Percentiles rank a stretch among this genome's conserved stretches.
Conservation (phyloP, 2,113 vertebrate species). For the Agelaius tricolor region DNA sequence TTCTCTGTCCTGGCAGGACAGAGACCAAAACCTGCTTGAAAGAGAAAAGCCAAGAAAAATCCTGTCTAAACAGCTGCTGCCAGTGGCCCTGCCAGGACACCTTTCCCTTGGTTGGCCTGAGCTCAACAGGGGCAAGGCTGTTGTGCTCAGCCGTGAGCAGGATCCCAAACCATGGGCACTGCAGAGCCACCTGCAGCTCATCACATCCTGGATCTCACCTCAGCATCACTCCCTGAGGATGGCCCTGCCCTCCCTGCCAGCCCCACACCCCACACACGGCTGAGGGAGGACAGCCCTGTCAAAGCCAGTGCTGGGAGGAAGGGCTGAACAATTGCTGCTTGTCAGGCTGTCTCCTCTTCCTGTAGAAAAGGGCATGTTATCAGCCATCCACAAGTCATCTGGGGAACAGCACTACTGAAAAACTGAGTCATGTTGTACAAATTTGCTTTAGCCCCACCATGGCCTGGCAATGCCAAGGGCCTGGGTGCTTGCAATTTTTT, state of each 20-base stretch:
- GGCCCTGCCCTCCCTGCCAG: background rate
- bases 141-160: background rate
- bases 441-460: background rate
- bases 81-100: background rate
- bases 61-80: background rate
- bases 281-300: accelerated
- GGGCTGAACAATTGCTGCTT: background rate
- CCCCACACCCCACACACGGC: accelerated
- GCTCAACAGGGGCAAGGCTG: background rate
- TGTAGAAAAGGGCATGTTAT: background rate
- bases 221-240: background rate
- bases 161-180: accelerated
- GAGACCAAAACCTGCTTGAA: background rate
- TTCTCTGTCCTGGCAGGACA: background rate
- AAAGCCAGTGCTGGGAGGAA: background rate
- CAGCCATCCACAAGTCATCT: background rate
- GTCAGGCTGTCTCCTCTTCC: background rate
- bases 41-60: background rate
- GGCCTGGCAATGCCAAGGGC: background rate
- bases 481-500: background rate
- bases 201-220: background rate
- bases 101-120: background rate
- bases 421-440: background rate
- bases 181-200: background rate
- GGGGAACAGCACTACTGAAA: background rate